phyloP scores from a whole-genome alignment of 64 coral and sea anemone genomes.

The Stichodactyla helianthus region DNA sequence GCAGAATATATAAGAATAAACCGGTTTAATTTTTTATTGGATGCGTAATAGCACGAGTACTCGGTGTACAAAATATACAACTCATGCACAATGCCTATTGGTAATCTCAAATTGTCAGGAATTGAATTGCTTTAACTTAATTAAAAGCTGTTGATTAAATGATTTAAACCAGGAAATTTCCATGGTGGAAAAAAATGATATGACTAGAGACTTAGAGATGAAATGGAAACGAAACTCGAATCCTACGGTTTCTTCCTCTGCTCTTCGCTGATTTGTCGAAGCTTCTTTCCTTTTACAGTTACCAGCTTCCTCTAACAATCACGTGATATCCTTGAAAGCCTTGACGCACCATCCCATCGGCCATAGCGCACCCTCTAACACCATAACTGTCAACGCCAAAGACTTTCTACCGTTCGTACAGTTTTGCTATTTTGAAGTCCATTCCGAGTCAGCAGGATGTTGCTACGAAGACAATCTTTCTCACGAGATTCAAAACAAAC shows the following conservation, averaged over 20 bases:
- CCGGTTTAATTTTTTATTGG: no score
- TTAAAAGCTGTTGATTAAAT: neutral
- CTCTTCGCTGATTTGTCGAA: neutral
- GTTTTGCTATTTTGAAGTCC: slow-evolving; percentile 72
- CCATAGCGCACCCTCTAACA: slow-evolving; percentile 52
- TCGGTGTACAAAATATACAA: no score
- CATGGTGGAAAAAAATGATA: no score
- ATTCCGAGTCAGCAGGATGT: slow-evolving; percentile 42
- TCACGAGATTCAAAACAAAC: slow-evolving; percentile 43
- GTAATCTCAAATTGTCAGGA: no score
- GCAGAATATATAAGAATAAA: no score
- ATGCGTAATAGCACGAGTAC: no score
- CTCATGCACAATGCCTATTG: no score
- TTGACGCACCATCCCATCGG: slow-evolving; percentile 79
- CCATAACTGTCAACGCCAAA: slow-evolving; percentile 35
- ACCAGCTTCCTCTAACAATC: slow-evolving; percentile 4
- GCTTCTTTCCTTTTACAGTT: slow-evolving; percentile 37
- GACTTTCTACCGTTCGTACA: slow-evolving; percentile 60
- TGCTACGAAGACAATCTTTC: slow-evolving; percentile 52
- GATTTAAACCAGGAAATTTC: no score
- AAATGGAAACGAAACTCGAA: no score
- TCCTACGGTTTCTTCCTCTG: neutral
- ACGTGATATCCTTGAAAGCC: slow-evolving; percentile 49
- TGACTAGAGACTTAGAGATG: no score
- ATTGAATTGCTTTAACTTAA: no score